Evolutionary conservation across 2,797 vertebrate species (phyloP).

Genomic region (Limnodromus scolopaceus): DNA sequence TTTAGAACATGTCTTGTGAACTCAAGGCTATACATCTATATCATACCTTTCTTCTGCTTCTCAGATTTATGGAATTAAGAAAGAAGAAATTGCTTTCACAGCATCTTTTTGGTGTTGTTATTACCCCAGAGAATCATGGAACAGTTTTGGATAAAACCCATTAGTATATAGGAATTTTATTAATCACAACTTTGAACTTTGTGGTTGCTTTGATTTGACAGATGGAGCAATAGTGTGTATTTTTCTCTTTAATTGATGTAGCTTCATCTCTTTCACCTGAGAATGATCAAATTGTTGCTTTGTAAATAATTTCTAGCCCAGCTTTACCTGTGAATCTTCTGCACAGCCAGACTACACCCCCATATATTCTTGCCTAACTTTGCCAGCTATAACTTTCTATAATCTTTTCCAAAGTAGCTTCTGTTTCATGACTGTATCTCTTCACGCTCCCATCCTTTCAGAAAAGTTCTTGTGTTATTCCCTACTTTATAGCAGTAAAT

Average conservation of each 20-base stretch:
- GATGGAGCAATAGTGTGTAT: background rate
- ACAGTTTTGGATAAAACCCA: background rate
- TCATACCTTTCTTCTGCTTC: background rate
- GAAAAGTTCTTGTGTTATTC: background rate
- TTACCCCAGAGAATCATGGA: background rate
- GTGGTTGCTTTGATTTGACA: constrained; percentile 12
- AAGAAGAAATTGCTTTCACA: background rate
- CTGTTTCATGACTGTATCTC: background rate
- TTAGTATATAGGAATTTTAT: background rate
- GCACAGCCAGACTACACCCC: background rate
- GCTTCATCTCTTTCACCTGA: background rate
- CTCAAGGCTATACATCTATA: background rate
- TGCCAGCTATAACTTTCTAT: background rate
- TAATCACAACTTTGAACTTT: background rate
- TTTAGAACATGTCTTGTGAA: background rate
- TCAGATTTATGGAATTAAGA: background rate
- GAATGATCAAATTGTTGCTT: background rate
- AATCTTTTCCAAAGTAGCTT: background rate
- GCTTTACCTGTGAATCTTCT: background rate
- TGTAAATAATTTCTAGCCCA: background rate
- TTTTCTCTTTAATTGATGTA: background rate
- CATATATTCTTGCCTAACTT: background rate
- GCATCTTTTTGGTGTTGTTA: background rate
- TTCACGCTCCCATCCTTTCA: background rate
- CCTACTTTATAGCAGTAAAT: background rate